Evolutionary conservation across 2,797 vertebrate species (phyloP).

Genomic region (Eurystomus glaucurus): DNA sequence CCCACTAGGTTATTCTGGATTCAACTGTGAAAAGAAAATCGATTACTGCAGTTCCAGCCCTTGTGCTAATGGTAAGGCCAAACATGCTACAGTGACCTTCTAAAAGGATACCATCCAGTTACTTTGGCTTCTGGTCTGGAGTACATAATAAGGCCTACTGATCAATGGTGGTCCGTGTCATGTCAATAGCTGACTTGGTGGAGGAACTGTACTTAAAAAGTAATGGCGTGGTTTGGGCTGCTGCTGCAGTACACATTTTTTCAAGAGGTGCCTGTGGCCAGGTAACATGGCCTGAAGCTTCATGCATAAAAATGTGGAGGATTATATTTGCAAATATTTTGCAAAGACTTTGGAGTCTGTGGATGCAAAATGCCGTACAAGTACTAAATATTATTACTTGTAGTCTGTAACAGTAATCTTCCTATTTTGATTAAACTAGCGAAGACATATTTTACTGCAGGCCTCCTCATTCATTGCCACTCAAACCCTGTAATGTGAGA

Average conservation of each 20-base stretch:
- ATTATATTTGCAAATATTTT: neutral
- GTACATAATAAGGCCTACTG: neutral
- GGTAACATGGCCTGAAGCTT: neutral
- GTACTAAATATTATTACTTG: neutral
- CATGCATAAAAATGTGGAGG: neutral
- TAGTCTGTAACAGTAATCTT: neutral
- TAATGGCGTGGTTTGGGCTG: neutral
- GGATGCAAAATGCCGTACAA: neutral
- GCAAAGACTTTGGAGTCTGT: neutral
- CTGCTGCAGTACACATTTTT: neutral
- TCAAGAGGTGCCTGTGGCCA: neutral
- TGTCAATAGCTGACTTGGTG: neutral
- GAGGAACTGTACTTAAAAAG: neutral
- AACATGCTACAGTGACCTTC: neutral
- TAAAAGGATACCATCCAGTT: neutral
- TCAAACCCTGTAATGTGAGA: neutral
- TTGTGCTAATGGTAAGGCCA: constrained; percentile 91
- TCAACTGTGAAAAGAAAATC: constrained; percentile 98
- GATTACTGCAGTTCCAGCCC: constrained; percentile 94
- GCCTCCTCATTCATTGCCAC: neutral
- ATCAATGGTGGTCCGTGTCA: neutral
- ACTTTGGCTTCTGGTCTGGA: neutral
- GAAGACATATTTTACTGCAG: neutral
- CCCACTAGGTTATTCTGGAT: constrained; percentile 92
- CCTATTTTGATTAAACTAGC: neutral